Conservation (phyloP, 2,888 invertebrate species). For the Cataglyphis rosenhaueri region DNA sequence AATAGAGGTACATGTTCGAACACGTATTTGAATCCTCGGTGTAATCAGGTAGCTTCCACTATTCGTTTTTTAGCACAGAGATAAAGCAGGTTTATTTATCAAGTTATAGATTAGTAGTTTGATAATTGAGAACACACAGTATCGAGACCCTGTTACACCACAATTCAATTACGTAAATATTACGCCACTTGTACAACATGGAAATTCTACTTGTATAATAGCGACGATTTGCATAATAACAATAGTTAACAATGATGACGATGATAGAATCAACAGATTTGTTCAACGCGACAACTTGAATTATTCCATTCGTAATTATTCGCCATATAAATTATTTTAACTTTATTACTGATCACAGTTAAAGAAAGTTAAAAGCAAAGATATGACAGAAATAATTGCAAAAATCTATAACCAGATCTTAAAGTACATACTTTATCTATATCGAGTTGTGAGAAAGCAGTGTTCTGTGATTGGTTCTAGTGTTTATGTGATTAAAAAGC, state of each 20-base stretch:
- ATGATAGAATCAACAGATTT: constrained; percentile 71
- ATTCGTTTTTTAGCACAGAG: constrained; percentile 33
- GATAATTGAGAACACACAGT: constrained; percentile 29
- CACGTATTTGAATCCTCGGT: constrained; percentile 79
- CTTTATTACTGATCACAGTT: constrained; percentile 38
- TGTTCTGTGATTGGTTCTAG: constrained; percentile 83
- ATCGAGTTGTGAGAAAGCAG: constrained; percentile 78
- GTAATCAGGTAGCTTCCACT: constrained; percentile 68
- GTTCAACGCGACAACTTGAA: constrained; percentile 65
- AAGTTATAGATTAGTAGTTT: not conserved
- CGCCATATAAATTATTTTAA: constrained; percentile 57
- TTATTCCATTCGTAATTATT: constrained; percentile 64
- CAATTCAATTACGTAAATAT: constrained; percentile 77
- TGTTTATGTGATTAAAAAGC: constrained; percentile 85
- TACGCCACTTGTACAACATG: constrained; percentile 78
- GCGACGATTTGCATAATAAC: constrained; percentile 74
- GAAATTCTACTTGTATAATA: constrained; percentile 76
- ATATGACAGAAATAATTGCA: constrained; percentile 37
- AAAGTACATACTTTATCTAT: constrained; percentile 39
- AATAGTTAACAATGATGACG: constrained; percentile 75
- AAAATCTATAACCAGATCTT: constrained; percentile 43
- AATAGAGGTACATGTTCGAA: constrained; percentile 80
- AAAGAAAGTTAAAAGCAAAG: constrained; percentile 12
- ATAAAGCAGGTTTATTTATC: constrained; percentile 29
- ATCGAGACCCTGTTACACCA: constrained; percentile 70